Base-by-base conservation (phyloP, 2,113 vertebrate genomes). In the Microtus oregoni region DNA sequence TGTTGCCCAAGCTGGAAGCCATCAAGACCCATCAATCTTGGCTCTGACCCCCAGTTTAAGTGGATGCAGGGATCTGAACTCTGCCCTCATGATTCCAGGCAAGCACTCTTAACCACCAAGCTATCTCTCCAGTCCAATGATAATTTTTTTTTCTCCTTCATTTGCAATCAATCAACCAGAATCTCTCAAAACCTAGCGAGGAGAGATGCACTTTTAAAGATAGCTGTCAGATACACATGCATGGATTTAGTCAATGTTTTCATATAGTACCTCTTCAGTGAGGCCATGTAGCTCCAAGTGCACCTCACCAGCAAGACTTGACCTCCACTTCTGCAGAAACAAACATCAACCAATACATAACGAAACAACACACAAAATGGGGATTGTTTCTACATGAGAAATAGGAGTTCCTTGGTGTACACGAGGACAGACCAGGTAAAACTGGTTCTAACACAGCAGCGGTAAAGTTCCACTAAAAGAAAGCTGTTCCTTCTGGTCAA, bases 61-160 rank as follows among this genome's bases (percentile, higher is more conserved):
- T 67, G 41, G 61, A 67, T 86, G 15, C 15, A 65, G 28, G 82
- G 41, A 67, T 22, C 61, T 11, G 9, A 67, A 86, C 82, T 86
- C 82, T 15, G 1, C 44, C 61, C 82, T 86, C 13, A 17, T 32
- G 26, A 44, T 65, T 85, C 44, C 26, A 65, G 38, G 28, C 38
- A 47, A 86, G 15, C 61, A 47, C 8, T 86, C 28, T 32, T 19
- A 67, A 67, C 15, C 38, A 44, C 14, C 19, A 65, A 86, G 38
- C 61, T 44, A 17, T 17, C 58, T 44, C 63, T 41, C 82, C 61
- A 67, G 26, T 44, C n/a, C 81, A 63, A 32, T 47, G 15, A 44
- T 65, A 30, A 83, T 32, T 65, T 83, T 82, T n/a, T 83, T 85
- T 15, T 68, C 28, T 89, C 92, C 82, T 75, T 92, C 70, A 19